phyloP scores from a whole-genome alignment of 37 sponge, comb jelly and placozoan genomes.

The Agelas oroides region DNA sequence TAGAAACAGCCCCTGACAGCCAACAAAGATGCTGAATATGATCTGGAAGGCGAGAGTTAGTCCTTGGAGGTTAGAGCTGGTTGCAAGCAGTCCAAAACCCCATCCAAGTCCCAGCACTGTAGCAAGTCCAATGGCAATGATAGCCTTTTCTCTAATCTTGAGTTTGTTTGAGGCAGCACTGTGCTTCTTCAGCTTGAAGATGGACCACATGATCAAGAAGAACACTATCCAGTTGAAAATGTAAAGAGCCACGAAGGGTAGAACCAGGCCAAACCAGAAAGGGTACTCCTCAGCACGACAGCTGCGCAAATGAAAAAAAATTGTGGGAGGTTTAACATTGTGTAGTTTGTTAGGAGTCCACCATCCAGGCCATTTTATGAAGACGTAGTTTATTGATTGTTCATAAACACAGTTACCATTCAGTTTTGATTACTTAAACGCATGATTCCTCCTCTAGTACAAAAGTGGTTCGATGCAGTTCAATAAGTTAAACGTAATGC shows the following conservation, averaged over 20 bases:
- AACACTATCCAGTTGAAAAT: constrained; percentile 72
- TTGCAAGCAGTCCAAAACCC: constrained; percentile 66
- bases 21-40: constrained; percentile 61
- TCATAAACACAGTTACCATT: no score
- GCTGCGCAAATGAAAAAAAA: constrained; percentile 25
- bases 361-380: no score
- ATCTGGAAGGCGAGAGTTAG: constrained; percentile 28
- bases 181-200: not conserved
- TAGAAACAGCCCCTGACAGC: constrained; percentile 49
- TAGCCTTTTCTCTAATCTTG: not conserved
- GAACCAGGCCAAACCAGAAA: constrained; percentile 64
- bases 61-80: constrained; percentile 14
- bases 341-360: not conserved
- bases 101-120: constrained; percentile 73
- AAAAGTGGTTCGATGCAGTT: no score
- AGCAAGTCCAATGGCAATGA: constrained; percentile 55
- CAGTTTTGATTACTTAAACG: no score
- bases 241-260: constrained; percentile 65
- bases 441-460: no score
- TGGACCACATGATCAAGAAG: constrained; percentile 36
- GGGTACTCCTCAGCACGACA: constrained; percentile 58
- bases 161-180: not conserved
- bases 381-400: no score
- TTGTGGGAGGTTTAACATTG: no score
- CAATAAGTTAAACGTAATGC: no score